Base-by-base conservation (phyloP, 2,113 vertebrate species). In the Gavia stellata region DNA sequence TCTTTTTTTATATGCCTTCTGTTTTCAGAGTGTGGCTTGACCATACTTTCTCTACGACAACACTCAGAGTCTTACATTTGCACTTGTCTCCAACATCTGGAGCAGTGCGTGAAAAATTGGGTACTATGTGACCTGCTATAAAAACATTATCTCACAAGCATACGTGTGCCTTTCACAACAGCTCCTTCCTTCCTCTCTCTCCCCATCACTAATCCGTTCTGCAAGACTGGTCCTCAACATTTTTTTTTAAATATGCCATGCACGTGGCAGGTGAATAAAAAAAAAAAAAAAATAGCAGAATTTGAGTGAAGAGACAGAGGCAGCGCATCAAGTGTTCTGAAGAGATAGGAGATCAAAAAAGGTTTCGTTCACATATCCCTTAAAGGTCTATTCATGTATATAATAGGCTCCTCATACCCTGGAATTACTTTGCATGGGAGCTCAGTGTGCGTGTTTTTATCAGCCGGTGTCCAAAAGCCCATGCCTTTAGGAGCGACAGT, bases 321-420 rank as follows among this genome's bases (percentile, higher is more conserved):
- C n/a, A 93, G 79, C 0, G 47, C 65, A 67, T 33, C n/a, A 96
- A 91, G 53, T 71, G 63, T 86, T 96, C 88, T 65, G 88, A 83
- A 92, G 92, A 92, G 86, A 91, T 40, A 92, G 80, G 67, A 96
- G 75, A 97, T 95, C 85, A 96, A 96, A 94, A 96, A 94, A 53
- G 33, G 55, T 63, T 90, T 78, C 1, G 0, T 88, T 96, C 66
- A 6, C 28, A 70, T 28, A 90, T 92, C 63, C 90, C 88, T 93
- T 86, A 86, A 86, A 92, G 92, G 82, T 87, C 82, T 94, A 86
- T 95, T 92, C 86, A 56, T 8, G 72, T 18, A 81, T 11, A 88
- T 78, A 95, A 95, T 71, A 62, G 65, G 61, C 44, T 88, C 74
- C 72, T 86, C 94, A 45, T 85, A 92, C 63, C 49, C 63, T 63